A percentile compares a stretch with the other conserved stretches of the same genome.
These are phyloP conservation scores for Chlorospingus semifuscus DNA, from an alignment of 2,797 vertebrate species.

Conservation along the genomic window DNA sequence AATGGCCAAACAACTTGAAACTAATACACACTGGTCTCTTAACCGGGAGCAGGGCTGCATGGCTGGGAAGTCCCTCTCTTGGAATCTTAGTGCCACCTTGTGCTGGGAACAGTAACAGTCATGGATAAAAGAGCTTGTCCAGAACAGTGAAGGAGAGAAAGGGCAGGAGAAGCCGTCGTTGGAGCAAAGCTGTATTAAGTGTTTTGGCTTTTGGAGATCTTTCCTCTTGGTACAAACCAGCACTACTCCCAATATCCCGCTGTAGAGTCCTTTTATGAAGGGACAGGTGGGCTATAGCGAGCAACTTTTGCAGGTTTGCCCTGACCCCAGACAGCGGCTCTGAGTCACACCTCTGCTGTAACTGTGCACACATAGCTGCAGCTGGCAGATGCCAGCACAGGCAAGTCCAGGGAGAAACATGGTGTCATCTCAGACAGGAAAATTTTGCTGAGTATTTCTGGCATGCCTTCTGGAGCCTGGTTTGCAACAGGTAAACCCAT, in stretches of 20 bases:
- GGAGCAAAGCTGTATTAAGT: not conserved
- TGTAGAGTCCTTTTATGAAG: not conserved
- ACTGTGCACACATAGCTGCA: fast-evolving
- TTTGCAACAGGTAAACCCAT: not conserved
- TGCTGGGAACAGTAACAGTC: not conserved
- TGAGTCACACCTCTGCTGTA: not conserved
- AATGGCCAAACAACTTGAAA: not conserved
- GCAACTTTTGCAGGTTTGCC: not conserved
- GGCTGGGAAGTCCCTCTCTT: not conserved
- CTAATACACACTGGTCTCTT: not conserved
- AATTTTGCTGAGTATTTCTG: not conserved
- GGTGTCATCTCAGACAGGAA: not conserved
- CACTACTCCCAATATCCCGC: not conserved
- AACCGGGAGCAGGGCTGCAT: not conserved
- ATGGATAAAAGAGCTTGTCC: not conserved
- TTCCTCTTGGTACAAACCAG: not conserved
- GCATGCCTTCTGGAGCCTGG: not conserved
- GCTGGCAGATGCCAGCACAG: not conserved
- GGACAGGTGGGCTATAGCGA: fast-evolving
- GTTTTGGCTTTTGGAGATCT: not conserved
- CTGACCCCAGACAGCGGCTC: not conserved
- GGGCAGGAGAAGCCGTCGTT: not conserved
- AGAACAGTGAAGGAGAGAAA: not conserved
- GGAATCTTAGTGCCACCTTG: constrained; percentile 26
- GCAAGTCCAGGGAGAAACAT: not conserved